A percentile compares a stretch with the other conserved stretches of the same genome.
Conservation (phyloP, 35 echinoderm and acorn worm genomes). For the Nesometra sesokonis region DNA sequence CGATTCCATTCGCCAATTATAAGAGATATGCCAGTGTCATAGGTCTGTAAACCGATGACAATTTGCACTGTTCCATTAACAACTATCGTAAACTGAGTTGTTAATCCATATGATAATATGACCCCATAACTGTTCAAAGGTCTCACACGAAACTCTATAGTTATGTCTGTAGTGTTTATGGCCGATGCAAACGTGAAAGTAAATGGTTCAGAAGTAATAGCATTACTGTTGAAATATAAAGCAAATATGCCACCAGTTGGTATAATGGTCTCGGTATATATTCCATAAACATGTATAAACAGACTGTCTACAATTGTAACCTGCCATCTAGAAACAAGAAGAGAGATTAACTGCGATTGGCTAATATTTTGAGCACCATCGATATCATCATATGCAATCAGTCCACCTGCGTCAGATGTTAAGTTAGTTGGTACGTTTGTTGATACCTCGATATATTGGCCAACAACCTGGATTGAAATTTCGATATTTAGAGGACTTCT, state of each 20-base stretch:
- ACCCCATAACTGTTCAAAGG: conserved; percentile 33
- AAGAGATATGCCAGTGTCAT: conserved; percentile 50
- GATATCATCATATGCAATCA: conserved; percentile 61
- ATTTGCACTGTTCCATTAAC: conserved; percentile 40
- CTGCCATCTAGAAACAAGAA: conserved; percentile 36
- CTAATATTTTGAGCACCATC: neutral
- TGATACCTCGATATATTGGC: conserved; percentile 26
- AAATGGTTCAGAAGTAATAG: conserved; percentile 33
- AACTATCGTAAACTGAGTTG: conserved; percentile 42
- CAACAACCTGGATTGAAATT: conserved; percentile 36
- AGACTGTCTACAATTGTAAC: conserved; percentile 42
- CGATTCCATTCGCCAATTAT: conserved; percentile 44
- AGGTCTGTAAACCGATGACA: conserved; percentile 2
- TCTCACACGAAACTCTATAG: conserved; percentile 50
- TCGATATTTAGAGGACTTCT: conserved; percentile 6
- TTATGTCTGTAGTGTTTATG: conserved; percentile 11
- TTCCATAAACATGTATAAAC: conserved; percentile 39
- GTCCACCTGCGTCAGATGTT: conserved; percentile 32
- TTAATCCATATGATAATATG: conserved; percentile 47
- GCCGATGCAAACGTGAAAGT: neutral
- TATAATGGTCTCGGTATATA: conserved; percentile 7
- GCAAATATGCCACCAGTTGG: conserved; percentile 52
- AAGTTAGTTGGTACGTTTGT: conserved; percentile 15
- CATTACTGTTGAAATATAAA: conserved; percentile 36
- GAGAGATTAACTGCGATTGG: neutral